phyloP scores from a whole-genome alignment of 1,140 invertebrate genomes.

The Heliothis subflexa region DNA sequence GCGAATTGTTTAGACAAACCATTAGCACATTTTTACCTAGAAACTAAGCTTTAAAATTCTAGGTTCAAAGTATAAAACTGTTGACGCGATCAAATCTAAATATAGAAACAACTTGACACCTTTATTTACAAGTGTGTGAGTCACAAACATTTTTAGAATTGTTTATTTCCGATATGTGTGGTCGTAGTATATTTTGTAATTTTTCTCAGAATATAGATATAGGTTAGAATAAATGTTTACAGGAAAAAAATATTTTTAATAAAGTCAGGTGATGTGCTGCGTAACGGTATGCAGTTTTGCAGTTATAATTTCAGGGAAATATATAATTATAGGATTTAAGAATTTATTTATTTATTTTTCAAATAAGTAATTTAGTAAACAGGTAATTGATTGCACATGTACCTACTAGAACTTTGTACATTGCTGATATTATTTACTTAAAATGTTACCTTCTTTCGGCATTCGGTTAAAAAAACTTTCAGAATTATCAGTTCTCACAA shows the following conservation, averaged over 20 bases:
- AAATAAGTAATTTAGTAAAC: not conserved
- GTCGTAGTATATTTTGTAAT: not conserved
- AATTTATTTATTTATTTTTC: too few relatives aligned
- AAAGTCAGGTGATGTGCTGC: not conserved
- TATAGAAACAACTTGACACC: not conserved
- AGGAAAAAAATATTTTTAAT: slow-evolving; percentile 1
- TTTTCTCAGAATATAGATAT: not conserved
- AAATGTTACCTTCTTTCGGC: not conserved
- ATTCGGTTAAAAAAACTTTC: too few relatives aligned
- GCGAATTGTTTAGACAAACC: slow-evolving; percentile 5
- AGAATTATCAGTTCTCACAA: not conserved
- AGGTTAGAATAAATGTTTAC: not conserved
- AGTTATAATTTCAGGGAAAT: not conserved
- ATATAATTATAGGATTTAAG: not conserved
- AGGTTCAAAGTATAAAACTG: not conserved
- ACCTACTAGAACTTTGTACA: too few relatives aligned
- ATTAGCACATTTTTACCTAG: not conserved
- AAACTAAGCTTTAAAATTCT: not conserved
- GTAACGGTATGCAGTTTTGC: not conserved
- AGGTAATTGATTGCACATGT: too few relatives aligned
- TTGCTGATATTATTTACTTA: not conserved
- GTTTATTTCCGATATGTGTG: not conserved
- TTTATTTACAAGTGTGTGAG: not conserved
- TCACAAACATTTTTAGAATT: slow-evolving; percentile 20
- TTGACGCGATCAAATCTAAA: not conserved